Evolutionary conservation across 2,113 vertebrate species (phyloP), one percentile per base, ranked within the genome.

Genomic region (Perca schrenkii): DNA sequence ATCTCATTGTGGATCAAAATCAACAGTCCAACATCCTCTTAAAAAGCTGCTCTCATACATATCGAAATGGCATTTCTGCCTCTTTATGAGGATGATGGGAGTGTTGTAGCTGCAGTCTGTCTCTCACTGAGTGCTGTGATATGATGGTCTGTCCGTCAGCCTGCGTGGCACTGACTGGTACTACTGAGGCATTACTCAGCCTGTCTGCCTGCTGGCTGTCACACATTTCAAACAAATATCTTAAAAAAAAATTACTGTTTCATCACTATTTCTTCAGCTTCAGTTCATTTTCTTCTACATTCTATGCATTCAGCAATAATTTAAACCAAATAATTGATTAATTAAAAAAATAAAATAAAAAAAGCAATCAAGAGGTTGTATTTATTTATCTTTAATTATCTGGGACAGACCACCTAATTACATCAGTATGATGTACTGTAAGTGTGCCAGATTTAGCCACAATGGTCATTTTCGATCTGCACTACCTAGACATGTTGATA

Each of bases 81-180:
- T 53, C n/a, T 16, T 12, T 53, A 58, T 8, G 76, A 53, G 19
- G 22, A 8, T 3, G 15, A 60, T 72, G 80, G 56, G 36, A 19
- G 50, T 19, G 79, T 12, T 58, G 47, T 3, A 74, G 70, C 73
- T 67, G 49, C 65, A 25, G 57, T 62, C 25, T 22, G 40, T 25
- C 49, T 65, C 65, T 52, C 65, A 47, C 40, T 62, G 49, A 36
- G 34, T 22, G 68, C 82, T 80, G 25, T 3, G 36, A 71, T 84
- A 81, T 60, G 68, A 86, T 65, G 31, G 4, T 28, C 13, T 49
- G 82, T 74, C 60, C 53, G 19, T 67, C 77, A 56, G 79, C 60
- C 82, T 82, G 88, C 85, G 11, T n/a, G 88, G 88, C 90, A 90
- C 91, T 21, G 91, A 83, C 91, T 92, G 93, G 93, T 86, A 93